These are phyloP conservation scores for Alviniconcha strummeri DNA, from an alignment of 2,888 invertebrate species.

Conservation along the genomic window DNA sequence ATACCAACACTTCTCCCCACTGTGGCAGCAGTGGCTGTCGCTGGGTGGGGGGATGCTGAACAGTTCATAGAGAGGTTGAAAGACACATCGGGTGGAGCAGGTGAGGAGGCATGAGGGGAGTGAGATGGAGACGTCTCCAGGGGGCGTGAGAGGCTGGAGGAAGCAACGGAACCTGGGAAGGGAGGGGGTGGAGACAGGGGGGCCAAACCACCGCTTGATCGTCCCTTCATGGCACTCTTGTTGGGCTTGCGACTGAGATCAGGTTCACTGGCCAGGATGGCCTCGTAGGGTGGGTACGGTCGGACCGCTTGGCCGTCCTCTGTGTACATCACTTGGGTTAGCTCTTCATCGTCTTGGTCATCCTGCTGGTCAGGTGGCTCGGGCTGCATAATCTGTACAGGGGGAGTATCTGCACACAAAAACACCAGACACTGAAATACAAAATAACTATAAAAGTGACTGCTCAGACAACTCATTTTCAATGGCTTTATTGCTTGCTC, in stretches of 20 bases:
- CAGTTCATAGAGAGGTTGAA: conserved; percentile 28
- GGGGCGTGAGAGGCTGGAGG: conserved; percentile 30
- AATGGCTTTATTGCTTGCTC: background rate
- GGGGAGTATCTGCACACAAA: conserved; percentile 1
- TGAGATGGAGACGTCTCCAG: conserved; percentile 17
- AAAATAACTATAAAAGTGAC: too few species aligned
- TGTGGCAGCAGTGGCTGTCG: background rate
- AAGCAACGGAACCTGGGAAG: conserved; percentile 16
- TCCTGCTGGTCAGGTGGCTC: conserved; percentile 33
- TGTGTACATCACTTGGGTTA: conserved; percentile 32
- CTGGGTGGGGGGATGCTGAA: conserved; percentile 13
- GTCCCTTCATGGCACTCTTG: conserved; percentile 72
- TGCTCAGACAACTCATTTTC: background rate
- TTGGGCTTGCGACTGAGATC: conserved; percentile 72
- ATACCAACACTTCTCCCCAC: background rate
- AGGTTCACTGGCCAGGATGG: conserved; percentile 72
- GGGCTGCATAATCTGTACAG: conserved; percentile 33
- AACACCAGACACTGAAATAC: background rate
- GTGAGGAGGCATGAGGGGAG: background rate
- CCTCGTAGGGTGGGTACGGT: conserved; percentile 55
- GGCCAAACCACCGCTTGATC: background rate
- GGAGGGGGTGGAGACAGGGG: conserved; percentile 25
- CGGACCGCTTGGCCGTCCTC: conserved; percentile 39
- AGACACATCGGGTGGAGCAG: conserved; percentile 16
- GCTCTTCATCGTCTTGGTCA: conserved; percentile 40